Evolutionary conservation across 2,888 invertebrate genomes (phyloP).

Genomic region (Corythucha ciliata): DNA sequence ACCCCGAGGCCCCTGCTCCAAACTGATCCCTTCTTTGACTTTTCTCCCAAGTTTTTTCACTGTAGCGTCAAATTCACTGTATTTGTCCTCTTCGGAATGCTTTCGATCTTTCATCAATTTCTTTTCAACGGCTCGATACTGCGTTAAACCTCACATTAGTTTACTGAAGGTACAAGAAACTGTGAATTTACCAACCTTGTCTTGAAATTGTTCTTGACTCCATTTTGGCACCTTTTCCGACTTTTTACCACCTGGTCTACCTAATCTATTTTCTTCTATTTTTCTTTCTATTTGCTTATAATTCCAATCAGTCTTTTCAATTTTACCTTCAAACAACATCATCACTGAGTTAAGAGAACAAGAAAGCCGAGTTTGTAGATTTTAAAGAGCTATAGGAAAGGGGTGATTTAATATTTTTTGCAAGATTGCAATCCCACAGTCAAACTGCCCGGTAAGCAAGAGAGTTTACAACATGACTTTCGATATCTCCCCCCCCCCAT

Average conservation of each 20-base stretch:
- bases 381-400: too few relatives aligned
- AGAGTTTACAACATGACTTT: too few relatives aligned
- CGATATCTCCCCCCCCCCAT: too few relatives aligned
- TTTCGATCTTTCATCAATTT: conserved; percentile 47
- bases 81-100: conserved; percentile 52
- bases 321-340: conserved; percentile 59
- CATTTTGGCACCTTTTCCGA: conserved; percentile 80
- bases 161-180: not conserved
- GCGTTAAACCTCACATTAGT: conserved; percentile 22
- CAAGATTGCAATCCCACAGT: too few relatives aligned
- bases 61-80: conserved; percentile 61
- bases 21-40: conserved; percentile 64
- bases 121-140: conserved; percentile 60
- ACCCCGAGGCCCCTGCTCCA: conserved; percentile 54
- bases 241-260: conserved; percentile 48
- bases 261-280: conserved; percentile 66
- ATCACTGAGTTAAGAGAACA: too few relatives aligned
- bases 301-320: conserved; percentile 85
- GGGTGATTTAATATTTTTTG: too few relatives aligned
- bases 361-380: too few relatives aligned
- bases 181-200: conserved; percentile 40
- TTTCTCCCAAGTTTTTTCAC: conserved; percentile 61
- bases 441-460: too few relatives aligned
- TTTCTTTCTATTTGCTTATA: conserved; percentile 83
- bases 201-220: conserved; percentile 66